phyloP scores from a whole-genome alignment of 2,888 invertebrate species.

The Xanthorhoe designata region DNA sequence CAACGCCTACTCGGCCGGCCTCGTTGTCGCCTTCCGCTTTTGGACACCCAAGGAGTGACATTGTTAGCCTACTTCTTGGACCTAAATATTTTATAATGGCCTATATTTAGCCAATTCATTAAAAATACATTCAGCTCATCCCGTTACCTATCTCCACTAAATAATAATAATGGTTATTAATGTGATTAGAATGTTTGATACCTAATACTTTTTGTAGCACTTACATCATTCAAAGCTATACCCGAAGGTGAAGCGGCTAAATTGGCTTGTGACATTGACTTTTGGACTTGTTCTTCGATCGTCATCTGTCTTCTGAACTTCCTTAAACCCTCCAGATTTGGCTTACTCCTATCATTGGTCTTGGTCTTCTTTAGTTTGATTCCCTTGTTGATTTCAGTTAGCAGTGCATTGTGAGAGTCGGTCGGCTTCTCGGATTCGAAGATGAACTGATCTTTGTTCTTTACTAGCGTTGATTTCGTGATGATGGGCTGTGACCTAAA shows the following conservation, averaged over 20 bases:
- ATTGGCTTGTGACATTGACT: constrained; percentile 90
- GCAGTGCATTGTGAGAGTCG: constrained; percentile 89
- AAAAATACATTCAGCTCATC: too few species aligned
- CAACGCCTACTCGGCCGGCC: too few species aligned
- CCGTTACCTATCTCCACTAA: too few species aligned
- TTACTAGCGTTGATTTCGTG: constrained; percentile 85
- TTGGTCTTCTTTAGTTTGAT: constrained; percentile 90
- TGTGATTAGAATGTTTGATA: neutral
- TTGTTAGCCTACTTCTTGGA: too few species aligned
- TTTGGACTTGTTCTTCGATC: constrained; percentile 95
- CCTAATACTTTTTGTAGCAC: neutral
- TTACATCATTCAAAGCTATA: constrained; percentile 66
- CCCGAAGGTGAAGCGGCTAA: constrained; percentile 84
- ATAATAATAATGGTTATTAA: too few species aligned
- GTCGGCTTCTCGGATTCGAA: constrained; percentile 94
- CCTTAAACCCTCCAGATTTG: constrained; percentile 92
- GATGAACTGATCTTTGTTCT: constrained; percentile 92
- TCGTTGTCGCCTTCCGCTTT: too few species aligned
- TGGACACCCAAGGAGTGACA: too few species aligned
- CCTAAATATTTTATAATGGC: too few species aligned
- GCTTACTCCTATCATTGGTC: constrained; percentile 95
- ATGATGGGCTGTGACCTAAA: constrained; percentile 87
- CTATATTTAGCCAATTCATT: too few species aligned
- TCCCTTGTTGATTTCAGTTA: constrained; percentile 93
- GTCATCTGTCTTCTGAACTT: constrained; percentile 96